phyloP scores from a whole-genome alignment of 1,140 invertebrate genomes.

The Neuroterus valhalla region DNA sequence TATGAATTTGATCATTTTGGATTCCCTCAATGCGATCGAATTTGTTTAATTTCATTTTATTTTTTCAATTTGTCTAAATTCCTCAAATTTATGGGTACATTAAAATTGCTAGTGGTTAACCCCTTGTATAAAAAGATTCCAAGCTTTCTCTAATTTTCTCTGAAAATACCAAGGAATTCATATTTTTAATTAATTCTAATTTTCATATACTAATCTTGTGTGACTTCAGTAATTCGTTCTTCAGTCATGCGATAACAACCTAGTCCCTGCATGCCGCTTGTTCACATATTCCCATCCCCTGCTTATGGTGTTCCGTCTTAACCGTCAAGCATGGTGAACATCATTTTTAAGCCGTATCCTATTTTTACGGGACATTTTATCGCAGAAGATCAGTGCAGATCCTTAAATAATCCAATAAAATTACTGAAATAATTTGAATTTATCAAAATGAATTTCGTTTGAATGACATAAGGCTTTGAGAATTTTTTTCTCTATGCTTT shows the following conservation, averaged over 20 bases:
- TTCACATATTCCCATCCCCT: conserved; percentile 1
- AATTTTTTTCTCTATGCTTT: too few species aligned
- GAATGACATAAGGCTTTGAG: too few species aligned
- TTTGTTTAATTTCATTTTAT: too few species aligned
- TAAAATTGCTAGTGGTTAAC: too few species aligned
- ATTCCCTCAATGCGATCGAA: too few species aligned
- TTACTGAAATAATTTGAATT: too few species aligned
- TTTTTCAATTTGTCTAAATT: too few species aligned
- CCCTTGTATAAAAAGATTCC: too few species aligned
- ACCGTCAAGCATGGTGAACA: conserved; percentile 17
- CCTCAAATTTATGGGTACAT: too few species aligned
- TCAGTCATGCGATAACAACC: conserved; percentile 24
- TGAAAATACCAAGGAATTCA: not conserved
- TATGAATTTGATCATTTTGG: too few species aligned
- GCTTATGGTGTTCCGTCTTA: not conserved
- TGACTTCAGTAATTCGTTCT: conserved; percentile 13
- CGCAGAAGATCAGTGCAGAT: not conserved
- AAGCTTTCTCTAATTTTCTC: too few species aligned
- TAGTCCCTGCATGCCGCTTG: conserved; percentile 17
- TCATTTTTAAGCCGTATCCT: not conserved
- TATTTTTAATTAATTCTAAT: conserved; percentile 15
- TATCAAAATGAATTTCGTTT: too few species aligned
- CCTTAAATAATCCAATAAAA: not conserved
- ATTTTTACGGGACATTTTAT: not conserved
- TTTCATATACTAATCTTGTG: conserved; percentile 9